Base-by-base conservation (phyloP, 2,797 vertebrate species). In the Euthynnus affinis region DNA sequence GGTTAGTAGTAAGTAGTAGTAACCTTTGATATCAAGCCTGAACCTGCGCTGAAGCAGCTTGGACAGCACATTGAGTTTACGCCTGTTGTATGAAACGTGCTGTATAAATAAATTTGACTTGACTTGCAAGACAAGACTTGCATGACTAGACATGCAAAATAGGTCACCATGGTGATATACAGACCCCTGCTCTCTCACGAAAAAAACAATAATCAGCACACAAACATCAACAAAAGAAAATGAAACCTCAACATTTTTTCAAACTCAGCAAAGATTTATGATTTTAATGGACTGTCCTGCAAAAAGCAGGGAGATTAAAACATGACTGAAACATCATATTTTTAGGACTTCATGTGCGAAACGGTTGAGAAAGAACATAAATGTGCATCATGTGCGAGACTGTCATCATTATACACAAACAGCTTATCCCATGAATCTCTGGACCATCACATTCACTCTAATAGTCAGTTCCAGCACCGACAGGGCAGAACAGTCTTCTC, bases 81-180 rank as follows among this genome's bases (percentile, higher is more conserved):
- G n/a, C n/a, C n/a, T n/a, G n/a, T n/a, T n/a, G n/a, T n/a, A n/a
- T n/a, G n/a, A n/a, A n/a, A n/a, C n/a, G n/a, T n/a, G n/a, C n/a
- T n/a, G n/a, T n/a, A n/a, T n/a, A n/a, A n/a, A n/a, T n/a, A n/a
- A n/a, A n/a, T n/a, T n/a, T n/a, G n/a, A n/a, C n/a, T n/a, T n/a
- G n/a, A n/a, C n/a, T n/a, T n/a, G n/a, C n/a, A n/a, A n/a, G n/a
- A n/a, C n/a, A n/a, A n/a, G n/a, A n/a, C n/a, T n/a, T n/a, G n/a
- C n/a, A n/a, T n/a, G n/a, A n/a, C n/a, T n/a, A 44, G 25, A 4
- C 6, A 20, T 37, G 37, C 42, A 23, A 14, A 25, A 37, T 42
- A 3, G 12, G 55, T 76, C 42, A 32, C 73, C 32, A 18, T 32
- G 52, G 63, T 29, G 52, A 63, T 25, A 68, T n/a, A n/a, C 42